Base-by-base conservation (phyloP, 2,797 vertebrate genomes). In the Meda fulgida region DNA sequence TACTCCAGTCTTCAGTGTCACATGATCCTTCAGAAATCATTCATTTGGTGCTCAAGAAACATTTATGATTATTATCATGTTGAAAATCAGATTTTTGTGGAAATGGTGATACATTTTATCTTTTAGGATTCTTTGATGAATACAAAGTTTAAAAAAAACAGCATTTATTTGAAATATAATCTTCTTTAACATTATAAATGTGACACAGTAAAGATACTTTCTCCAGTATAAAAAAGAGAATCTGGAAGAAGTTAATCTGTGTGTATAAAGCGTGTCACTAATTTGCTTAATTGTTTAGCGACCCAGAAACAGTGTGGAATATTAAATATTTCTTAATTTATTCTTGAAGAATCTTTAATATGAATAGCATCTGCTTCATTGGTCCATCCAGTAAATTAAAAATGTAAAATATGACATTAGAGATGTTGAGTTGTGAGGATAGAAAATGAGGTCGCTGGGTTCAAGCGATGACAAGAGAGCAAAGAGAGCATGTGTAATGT, bases 391-490 rank as follows among this genome's bases (percentile, higher is more conserved):
- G 18, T 46, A 51, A 38, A 51, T 31, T 18, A 23, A 18, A 11
- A 13, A 73, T 10, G 71, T 72, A 34, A 53, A 65, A 38, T 6
- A 18, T 21, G 23, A 69, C 14, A 43, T 29, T 11, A 36, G 72
- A 34, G 48, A 36, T 7, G 31, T n/a, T 73, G 3, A 26, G 21
- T 87, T 88, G 77, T 34, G 2, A 3, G 63, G 60, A 51, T 31
- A n/a, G 18, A 26, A 80, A 80, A 80, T 6, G 60, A 80, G 86
- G 91, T 91, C 90, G 80, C 84, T 81, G 90, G 91, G 78, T 86
- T 83, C 58, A 75, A 36, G 18, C 23, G 16, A 73, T 13, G 58
- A 65, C 43, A 71, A 83, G 72, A 66, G 72, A 83, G 26, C 72
- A 29, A 65, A 38, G 71, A 48, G 81, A 83, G 66, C 80, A 43